Conservation (phyloP, 2,888 invertebrate species). For the Saturnia japonica region DNA sequence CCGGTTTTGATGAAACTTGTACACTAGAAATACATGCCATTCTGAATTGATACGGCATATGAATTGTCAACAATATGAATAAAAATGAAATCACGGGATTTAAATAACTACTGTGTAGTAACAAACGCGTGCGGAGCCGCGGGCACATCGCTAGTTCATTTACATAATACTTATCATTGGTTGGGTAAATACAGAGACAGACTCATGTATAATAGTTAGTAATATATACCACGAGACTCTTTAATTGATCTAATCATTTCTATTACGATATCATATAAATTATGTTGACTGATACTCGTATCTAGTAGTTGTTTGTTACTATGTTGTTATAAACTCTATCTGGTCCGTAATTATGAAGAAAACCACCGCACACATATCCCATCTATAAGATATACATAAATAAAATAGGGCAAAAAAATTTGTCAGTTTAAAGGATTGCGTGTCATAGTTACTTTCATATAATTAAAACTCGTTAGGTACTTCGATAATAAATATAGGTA, state of each 20-base stretch:
- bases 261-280: conserved; percentile 3
- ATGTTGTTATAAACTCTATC: not conserved
- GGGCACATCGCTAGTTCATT: no score
- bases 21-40: no score
- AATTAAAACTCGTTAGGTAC: no score
- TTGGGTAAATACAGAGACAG: not conserved
- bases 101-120: no score
- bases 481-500: no score
- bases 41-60: no score
- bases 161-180: not conserved
- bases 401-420: not conserved
- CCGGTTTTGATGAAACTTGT: no score
- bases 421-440: no score
- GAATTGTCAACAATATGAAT: no score
- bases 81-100: no score
- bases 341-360: not conserved
- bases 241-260: conserved; percentile 8
- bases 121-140: no score
- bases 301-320: not conserved
- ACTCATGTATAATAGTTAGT: not conserved
- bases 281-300: not conserved
- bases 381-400: not conserved
- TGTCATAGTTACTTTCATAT: no score
- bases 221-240: not conserved
- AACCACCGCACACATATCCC: not conserved